Percentiles rank a stretch among this genome's conserved stretches.
Conservation (phyloP, 2,797 vertebrate genomes). For the Coilia nasus region DNA sequence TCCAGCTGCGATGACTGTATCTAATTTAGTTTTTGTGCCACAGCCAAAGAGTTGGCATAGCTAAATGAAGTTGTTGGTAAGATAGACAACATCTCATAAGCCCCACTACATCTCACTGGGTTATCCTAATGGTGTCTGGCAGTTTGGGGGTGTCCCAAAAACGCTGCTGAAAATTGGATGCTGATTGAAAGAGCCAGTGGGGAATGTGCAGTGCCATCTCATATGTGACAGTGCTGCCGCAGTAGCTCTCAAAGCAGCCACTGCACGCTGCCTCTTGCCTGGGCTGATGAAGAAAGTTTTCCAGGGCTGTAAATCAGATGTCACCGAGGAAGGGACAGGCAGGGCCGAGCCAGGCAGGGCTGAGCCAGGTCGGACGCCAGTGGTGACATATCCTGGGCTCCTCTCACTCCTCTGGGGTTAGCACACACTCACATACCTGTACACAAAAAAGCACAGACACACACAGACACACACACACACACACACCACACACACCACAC, state of each 20-base stretch:
- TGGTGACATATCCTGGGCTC: constrained; percentile 2
- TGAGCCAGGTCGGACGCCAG: neutral
- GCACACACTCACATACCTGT: neutral
- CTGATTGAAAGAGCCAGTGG: neutral
- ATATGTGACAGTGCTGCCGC: neutral
- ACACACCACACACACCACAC: constrained; percentile 33
- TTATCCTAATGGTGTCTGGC: neutral
- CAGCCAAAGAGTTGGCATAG: neutral
- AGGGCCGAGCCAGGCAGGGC: neutral
- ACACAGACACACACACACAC: neutral
- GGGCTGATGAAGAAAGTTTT: neutral
- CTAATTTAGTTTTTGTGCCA: neutral
- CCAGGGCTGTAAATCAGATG: constrained; percentile 1
- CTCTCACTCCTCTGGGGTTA: neutral
- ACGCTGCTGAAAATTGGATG: neutral
- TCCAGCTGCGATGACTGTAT: neutral
- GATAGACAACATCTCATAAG: neutral
- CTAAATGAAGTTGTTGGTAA: constrained; percentile 2
- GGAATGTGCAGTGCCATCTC: neutral
- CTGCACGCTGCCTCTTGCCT: neutral
- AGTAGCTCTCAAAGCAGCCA: neutral
- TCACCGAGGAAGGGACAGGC: too few relatives aligned
- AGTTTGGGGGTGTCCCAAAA: too few relatives aligned
- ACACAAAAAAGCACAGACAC: neutral
- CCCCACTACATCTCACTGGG: neutral